Percentiles rank a stretch among this genome's conserved stretches.
phyloP scores from a whole-genome alignment of 2,888 invertebrate species.

The Serripes groenlandicus region DNA sequence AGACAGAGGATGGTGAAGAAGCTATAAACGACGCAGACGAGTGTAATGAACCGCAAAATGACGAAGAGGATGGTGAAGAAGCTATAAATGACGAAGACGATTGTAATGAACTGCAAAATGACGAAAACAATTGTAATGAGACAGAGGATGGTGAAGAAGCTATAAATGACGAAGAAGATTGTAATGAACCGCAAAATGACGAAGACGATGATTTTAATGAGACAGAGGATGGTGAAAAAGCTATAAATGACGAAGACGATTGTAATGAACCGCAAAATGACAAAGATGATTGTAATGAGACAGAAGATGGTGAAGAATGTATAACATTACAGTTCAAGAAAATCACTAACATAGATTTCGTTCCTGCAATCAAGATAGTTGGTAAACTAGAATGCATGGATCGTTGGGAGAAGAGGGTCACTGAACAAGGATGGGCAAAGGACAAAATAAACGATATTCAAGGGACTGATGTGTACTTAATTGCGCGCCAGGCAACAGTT shows the following conservation, averaged over 20 bases:
- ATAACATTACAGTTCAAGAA: conserved; percentile 34
- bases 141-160: no score
- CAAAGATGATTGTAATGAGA: no score
- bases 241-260: background rate
- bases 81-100: no score
- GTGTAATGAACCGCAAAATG: no score
- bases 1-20: background rate
- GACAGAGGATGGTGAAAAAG: background rate
- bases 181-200: no score
- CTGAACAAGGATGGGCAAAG: background rate
- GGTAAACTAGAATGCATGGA: conserved; percentile 55
- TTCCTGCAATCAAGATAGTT: conserved; percentile 56
- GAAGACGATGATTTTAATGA: no score
- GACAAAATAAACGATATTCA: conserved; percentile 44
- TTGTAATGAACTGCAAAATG: no score
- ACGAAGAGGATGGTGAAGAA: no score
- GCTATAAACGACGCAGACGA: no score
- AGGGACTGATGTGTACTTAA: conserved; percentile 54
- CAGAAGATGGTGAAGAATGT: background rate
- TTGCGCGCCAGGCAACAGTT: conserved; percentile 59
- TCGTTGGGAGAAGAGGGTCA: conserved; percentile 42
- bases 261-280: no score
- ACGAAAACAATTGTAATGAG: no score
- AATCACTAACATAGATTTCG: conserved; percentile 64
- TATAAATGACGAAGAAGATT: no score